These are phyloP conservation scores for Sporophila hypoxantha DNA, from an alignment of 2,113 vertebrate genomes.

Conservation along the genomic window DNA sequence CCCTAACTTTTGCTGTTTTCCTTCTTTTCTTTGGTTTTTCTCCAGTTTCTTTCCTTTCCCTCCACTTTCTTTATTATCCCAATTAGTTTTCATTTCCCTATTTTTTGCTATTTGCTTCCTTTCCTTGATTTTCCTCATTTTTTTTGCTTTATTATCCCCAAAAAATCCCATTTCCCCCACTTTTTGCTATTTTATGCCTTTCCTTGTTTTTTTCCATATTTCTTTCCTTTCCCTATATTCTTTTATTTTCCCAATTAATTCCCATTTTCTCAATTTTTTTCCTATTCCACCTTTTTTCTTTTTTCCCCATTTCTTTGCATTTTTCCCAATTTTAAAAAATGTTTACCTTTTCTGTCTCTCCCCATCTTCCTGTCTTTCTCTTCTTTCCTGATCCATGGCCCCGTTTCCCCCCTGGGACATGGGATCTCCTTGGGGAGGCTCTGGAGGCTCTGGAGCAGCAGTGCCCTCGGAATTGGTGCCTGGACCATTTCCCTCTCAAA, in stretches of 20 bases:
- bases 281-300: neutral
- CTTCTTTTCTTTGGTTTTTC: neutral
- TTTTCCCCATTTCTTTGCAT: neutral
- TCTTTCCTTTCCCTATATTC: neutral
- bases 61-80: neutral
- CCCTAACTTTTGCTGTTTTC: neutral
- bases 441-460: neutral
- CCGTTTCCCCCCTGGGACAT: neutral
- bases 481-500: neutral
- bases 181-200: neutral
- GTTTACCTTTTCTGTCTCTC: neutral
- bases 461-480: accelerated
- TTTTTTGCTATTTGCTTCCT: neutral
- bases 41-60: neutral
- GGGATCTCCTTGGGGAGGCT: neutral
- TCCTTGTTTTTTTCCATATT: neutral
- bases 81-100: neutral
- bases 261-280: neutral
- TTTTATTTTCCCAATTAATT: neutral
- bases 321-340: neutral
- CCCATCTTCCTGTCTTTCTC: neutral
- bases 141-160: neutral
- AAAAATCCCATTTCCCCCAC: neutral
- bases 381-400: neutral
- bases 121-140: neutral